phyloP scores from a whole-genome alignment of 2,888 invertebrate species.

The Agonopterix alstromeriana region DNA sequence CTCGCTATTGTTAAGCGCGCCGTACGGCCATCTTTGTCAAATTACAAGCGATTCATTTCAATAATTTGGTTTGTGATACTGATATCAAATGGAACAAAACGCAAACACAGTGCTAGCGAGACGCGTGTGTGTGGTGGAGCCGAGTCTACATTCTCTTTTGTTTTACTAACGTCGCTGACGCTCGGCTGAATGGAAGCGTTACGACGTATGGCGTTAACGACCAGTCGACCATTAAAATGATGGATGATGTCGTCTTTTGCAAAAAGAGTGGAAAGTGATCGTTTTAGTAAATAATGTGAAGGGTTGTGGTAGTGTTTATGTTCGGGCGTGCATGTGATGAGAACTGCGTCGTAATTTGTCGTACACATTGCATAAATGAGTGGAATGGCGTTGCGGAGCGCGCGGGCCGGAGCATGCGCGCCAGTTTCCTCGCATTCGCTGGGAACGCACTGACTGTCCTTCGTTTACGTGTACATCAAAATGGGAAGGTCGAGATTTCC shows the following conservation, averaged over 20 bases:
- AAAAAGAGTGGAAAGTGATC: constrained; percentile 67
- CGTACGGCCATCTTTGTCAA: constrained; percentile 76
- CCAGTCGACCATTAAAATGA: constrained; percentile 71
- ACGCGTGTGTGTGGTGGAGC: constrained; percentile 43
- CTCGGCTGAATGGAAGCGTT: constrained; percentile 71
- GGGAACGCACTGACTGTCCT: constrained; percentile 74
- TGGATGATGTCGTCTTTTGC: constrained; percentile 68
- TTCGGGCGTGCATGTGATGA: constrained; percentile 56
- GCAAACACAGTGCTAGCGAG: constrained; percentile 37
- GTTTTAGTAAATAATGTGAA: constrained; percentile 66
- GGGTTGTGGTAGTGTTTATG: constrained; percentile 59
- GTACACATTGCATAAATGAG: constrained; percentile 72
- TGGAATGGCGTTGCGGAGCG: constrained; percentile 76
- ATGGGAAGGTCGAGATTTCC: constrained; percentile 92
- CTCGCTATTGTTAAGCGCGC: constrained; percentile 73
- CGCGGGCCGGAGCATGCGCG: constrained; percentile 76
- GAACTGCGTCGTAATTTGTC: constrained; percentile 72
- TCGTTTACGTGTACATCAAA: constrained; percentile 76
- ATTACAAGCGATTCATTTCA: constrained; percentile 67
- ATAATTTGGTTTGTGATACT: constrained; percentile 47
- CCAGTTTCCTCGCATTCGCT: constrained; percentile 68
- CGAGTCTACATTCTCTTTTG: constrained; percentile 71
- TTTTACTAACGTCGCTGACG: constrained; percentile 60
- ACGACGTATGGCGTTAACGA: constrained; percentile 64
- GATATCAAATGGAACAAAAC: constrained; percentile 59